Evolutionary conservation across 1,140 invertebrate genomes (phyloP).

Genomic region (Gerris buenoi): DNA sequence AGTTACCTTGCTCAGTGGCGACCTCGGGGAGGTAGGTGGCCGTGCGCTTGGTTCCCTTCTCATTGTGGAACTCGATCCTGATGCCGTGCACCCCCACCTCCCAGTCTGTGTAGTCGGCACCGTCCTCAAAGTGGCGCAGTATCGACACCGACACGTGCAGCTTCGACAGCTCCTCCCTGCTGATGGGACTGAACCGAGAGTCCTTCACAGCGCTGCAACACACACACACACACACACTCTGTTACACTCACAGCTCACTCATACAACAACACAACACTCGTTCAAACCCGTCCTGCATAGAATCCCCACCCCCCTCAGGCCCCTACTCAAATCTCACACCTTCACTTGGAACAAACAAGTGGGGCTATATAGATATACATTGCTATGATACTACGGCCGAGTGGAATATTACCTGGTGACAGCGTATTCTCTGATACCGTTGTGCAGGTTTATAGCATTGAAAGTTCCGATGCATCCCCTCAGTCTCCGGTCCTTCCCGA

Average conservation of each 20-base stretch:
- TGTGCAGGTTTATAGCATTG: conserved; percentile 83
- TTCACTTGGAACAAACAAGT: too few relatives aligned
- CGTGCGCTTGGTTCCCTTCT: conserved; percentile 84
- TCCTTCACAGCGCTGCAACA: conserved; percentile 83
- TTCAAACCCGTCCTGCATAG: too few relatives aligned
- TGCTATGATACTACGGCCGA: too few relatives aligned
- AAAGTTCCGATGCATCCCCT: conserved; percentile 93
- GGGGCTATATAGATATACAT: too few relatives aligned
- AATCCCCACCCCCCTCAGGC: too few relatives aligned
- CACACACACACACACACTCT: too few relatives aligned
- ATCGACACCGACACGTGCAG: conserved; percentile 93
- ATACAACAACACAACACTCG: too few relatives aligned
- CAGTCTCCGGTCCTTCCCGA: conserved; percentile 78
- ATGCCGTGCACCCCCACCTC: conserved; percentile 94
- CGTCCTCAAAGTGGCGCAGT: conserved; percentile 89
- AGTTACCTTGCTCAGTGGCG: conserved; percentile 82
- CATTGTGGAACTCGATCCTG: conserved; percentile 91
- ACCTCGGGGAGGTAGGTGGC: conserved; percentile 97
- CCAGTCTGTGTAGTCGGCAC: conserved; percentile 90
- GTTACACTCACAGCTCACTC: too few relatives aligned
- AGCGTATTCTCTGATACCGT: conserved; percentile 88
- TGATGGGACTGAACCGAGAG: conserved; percentile 90
- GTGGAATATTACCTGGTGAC: conserved; percentile 61
- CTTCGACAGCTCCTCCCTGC: conserved; percentile 77
- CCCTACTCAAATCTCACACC: too few relatives aligned